Evolutionary conservation across 2,888 invertebrate genomes (phyloP), one percentile per base, ranked within the genome.

Genomic region (Agrochola litura): DNA sequence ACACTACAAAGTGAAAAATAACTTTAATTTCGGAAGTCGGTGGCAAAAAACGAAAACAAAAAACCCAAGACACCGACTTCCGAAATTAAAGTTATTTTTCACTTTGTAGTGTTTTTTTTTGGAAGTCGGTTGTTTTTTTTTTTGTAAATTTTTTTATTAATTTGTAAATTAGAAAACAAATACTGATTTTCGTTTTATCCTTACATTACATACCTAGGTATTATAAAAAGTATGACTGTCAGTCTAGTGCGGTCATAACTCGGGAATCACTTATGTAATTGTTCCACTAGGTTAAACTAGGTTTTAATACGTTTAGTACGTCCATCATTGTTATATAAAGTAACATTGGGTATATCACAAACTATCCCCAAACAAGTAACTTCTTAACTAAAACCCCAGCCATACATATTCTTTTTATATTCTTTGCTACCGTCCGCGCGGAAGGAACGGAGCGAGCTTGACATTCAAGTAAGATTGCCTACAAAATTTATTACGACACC

Each of bases 401-500:
- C 43, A 58, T 63, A 58, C 63, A 71, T 76, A 71, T 64, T 68
- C 60, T 16, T 67, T 81, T 67, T 67, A 67, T 87, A 85, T 85
- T 82, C 41, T 70, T 37, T 60, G 16, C 3, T 41, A 2, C 64
- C 52, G 25, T 25, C 63, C 64, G 61, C 54, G 52, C 19, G 54
- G 60, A 60, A 67, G n/a, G 60, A 68, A 65, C 61, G 60, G 56
- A 25, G n/a, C 52, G 73, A 63, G n/a, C 43, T 70, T 70, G 22
- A 80, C 80, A 79, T 88, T 76, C 80, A 77, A 79, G 79, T 79
- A 64, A 87, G 77, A 87, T 86, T 86, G 88, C 89, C 68, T 76
- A 81, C 76, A 82, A 74, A 89, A 87, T 89, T 89, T 88, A 87
- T 86, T 81, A 77, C 46, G 78, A 61, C 73, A 73, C 79, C 77